A percentile compares a stretch with the other conserved stretches of the same genome.
phyloP scores from a whole-genome alignment of 2,113 vertebrate species.

The Montifringilla adamsi region DNA sequence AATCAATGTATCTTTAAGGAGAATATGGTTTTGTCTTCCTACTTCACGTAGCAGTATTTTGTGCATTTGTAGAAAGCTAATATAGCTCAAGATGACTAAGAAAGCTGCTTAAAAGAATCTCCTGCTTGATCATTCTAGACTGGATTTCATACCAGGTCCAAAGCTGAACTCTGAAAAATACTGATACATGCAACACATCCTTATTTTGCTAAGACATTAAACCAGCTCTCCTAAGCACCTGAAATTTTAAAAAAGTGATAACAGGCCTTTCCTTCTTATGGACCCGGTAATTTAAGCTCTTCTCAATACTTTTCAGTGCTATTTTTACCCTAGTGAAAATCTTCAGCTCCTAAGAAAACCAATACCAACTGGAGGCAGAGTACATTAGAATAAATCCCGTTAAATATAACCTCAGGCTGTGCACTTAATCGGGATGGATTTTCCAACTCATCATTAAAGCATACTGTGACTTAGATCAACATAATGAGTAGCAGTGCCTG shows the following conservation, averaged over 20 bases:
- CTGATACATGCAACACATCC: background rate
- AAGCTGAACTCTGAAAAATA: background rate
- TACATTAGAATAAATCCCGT: background rate
- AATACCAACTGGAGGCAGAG: background rate
- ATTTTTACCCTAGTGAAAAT: background rate
- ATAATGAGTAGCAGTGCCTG: conserved; percentile 2
- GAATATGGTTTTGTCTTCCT: accelerated
- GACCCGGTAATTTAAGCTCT: background rate
- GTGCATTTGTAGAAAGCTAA: background rate
- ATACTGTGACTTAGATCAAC: conserved; percentile 36
- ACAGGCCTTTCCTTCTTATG: background rate
- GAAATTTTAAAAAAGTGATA: background rate
- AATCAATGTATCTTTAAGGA: background rate
- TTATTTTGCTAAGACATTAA: background rate
- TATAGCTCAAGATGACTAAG: background rate
- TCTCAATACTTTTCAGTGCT: background rate
- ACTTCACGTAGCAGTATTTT: background rate
- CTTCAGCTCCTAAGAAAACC: background rate
- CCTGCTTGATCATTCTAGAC: background rate
- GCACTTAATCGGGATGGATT: background rate
- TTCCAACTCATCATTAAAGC: conserved; percentile 17
- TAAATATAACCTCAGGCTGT: conserved; percentile 40
- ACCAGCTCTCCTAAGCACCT: background rate
- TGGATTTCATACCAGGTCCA: background rate
- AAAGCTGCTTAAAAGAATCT: background rate